phyloP scores from a whole-genome alignment of 2,888 invertebrate species.

The Arge pagana region DNA sequence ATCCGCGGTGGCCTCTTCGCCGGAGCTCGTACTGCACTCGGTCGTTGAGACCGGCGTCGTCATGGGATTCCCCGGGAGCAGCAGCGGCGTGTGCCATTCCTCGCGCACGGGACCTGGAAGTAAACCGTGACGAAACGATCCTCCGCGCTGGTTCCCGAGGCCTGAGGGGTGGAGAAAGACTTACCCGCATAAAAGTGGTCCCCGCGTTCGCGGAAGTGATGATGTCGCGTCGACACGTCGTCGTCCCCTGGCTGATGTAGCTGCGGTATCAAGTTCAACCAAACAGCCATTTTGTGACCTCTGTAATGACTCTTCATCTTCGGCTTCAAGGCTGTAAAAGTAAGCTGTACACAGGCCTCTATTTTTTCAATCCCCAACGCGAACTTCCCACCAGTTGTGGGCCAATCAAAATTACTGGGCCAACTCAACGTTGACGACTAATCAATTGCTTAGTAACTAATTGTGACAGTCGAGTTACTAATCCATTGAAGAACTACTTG shows the following conservation, averaged over 20 bases:
- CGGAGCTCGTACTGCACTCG: conserved; percentile 47
- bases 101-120: conserved; percentile 52
- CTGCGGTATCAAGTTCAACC: conserved; percentile 86
- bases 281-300: conserved; percentile 87
- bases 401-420: too few relatives aligned
- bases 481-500: not conserved
- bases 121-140: too few relatives aligned
- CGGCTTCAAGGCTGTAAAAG: conserved; percentile 68
- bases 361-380: too few relatives aligned
- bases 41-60: conserved; percentile 43
- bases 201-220: conserved; percentile 75
- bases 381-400: too few relatives aligned
- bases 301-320: conserved; percentile 84
- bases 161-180: conserved; percentile 12
- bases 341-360: too few relatives aligned
- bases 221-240: conserved; percentile 72
- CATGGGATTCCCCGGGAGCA: conserved; percentile 48
- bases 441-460: not conserved
- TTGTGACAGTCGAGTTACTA: not conserved
- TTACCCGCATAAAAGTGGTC: conserved; percentile 78
- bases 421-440: too few relatives aligned
- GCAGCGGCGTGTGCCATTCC: conserved; percentile 54
- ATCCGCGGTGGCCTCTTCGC: conserved; percentile 34
- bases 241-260: conserved; percentile 79
- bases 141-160: too few relatives aligned